Base-by-base conservation (phyloP, 2,113 vertebrate species). In the Cavia aperea region DNA sequence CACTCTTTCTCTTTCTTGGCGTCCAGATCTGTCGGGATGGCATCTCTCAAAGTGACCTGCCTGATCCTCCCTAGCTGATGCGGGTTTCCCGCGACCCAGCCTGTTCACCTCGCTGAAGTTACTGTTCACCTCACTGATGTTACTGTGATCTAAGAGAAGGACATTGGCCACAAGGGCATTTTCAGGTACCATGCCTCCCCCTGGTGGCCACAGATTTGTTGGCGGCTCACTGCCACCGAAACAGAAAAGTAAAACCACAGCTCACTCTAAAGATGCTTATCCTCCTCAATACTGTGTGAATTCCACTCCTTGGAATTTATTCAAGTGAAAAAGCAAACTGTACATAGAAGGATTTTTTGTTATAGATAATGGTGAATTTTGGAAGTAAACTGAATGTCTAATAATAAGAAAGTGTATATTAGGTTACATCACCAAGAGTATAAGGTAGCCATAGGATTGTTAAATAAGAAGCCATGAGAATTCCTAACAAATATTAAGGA, bases 71-170 rank as follows among this genome's bases (percentile, higher is more conserved):
- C 75, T 51, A 2, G 13, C 33, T 24, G 9, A 43, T 2, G 7
- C 21, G 14, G 26, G 81, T 43, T 86, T 31, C 23, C 2, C 4
- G 70, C n/a, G n/a, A 19, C 49, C 1, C 5, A 49, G 7, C 26
- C 36, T 9, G 18, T 3, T 4, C 2, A 3, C 13, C 62, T 73
- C 5, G 0, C 5, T 0, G 10, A 39, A 2, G 39, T 39, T 39
- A 39, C 36, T 8, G 18, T 3, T 4, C 2, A 3, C 13, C 62
- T 73, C 5, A 1, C 5, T 0, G 10, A 70, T 0, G 21, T 62
- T 1, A 0, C 33, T 43, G 86, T 58, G 72, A 36, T 78, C 84
- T 33, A 31, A 46, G 14, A 33, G 43, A 36, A 60, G 84, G 70
- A 36, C n/a, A 11, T 31, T 54, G 0, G 2, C 73, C 73, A 43